Percentiles rank a stretch among this genome's conserved stretches.
These are phyloP conservation scores for Berghia stephanieae DNA, from an alignment of 1,140 invertebrate species.

Conservation along the genomic window DNA sequence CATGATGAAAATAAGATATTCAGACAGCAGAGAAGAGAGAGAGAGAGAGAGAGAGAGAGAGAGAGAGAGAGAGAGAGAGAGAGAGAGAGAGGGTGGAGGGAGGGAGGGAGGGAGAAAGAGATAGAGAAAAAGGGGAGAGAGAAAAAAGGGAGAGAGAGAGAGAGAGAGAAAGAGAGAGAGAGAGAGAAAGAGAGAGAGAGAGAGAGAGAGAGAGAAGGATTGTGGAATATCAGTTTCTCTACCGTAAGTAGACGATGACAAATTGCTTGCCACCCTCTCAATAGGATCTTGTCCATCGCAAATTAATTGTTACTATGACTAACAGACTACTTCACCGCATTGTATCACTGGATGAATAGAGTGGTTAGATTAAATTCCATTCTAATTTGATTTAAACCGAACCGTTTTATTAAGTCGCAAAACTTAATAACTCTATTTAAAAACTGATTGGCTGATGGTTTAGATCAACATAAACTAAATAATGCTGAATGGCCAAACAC, in stretches of 20 bases:
- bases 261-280: not conserved
- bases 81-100: not conserved
- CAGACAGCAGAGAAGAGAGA: no score
- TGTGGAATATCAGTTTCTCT: not conserved
- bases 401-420: no score
- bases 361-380: not conserved
- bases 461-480: no score
- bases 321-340: not conserved
- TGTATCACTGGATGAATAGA: not conserved
- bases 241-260: not conserved
- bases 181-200: not conserved
- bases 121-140: not conserved
- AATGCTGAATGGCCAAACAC: no score
- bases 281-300: not conserved
- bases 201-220: not conserved
- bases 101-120: not conserved
- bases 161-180: not conserved
- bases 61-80: conserved; percentile 4
- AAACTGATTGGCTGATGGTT: no score
- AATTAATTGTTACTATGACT: not conserved
- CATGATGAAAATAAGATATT: no score
- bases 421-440: no score
- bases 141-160: not conserved
- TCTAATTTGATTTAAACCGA: no score
- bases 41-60: conserved; percentile 1